Evolutionary conservation across 37 sponge, comb jelly and placozoan genomes (phyloP).

Genomic region (Chondrosia reniformis): DNA sequence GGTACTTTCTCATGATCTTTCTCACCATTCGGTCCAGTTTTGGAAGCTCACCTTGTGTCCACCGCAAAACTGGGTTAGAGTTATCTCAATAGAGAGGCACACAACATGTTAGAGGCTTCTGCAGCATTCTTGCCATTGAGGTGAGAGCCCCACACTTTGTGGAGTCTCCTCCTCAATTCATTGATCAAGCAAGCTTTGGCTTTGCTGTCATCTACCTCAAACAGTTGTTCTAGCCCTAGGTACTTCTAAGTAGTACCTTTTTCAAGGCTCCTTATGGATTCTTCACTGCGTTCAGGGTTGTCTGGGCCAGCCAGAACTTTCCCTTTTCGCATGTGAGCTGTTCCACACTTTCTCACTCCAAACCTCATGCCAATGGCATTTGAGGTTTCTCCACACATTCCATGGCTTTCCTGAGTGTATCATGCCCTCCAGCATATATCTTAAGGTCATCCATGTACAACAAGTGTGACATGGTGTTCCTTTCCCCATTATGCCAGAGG

Average conservation of each 20-base stretch:
- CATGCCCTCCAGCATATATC: background rate
- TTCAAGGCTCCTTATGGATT: background rate
- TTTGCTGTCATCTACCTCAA: background rate
- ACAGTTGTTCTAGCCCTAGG: no score
- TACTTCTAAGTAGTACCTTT: background rate
- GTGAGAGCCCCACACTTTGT: background rate
- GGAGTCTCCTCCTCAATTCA: background rate
- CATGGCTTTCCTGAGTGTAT: background rate
- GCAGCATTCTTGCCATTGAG: background rate
- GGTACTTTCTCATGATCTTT: background rate
- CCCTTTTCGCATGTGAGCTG: slow-evolving; percentile 17
- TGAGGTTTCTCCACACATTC: background rate
- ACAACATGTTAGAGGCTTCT: background rate
- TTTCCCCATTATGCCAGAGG: no score
- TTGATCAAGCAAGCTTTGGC: background rate
- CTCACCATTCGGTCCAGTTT: background rate
- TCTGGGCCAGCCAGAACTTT: background rate
- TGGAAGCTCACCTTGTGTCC: background rate
- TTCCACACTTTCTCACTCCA: slow-evolving; percentile 29
- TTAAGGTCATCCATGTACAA: slow-evolving; percentile 15
- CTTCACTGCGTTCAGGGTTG: background rate
- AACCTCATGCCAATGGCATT: slow-evolving; percentile 30
- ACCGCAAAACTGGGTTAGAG: background rate
- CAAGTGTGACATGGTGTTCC: no score
- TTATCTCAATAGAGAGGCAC: background rate